Percentiles rank a stretch among this genome's conserved stretches.
Evolutionary conservation across 1,140 invertebrate species (phyloP).

Genomic region (Linepithema humile): DNA sequence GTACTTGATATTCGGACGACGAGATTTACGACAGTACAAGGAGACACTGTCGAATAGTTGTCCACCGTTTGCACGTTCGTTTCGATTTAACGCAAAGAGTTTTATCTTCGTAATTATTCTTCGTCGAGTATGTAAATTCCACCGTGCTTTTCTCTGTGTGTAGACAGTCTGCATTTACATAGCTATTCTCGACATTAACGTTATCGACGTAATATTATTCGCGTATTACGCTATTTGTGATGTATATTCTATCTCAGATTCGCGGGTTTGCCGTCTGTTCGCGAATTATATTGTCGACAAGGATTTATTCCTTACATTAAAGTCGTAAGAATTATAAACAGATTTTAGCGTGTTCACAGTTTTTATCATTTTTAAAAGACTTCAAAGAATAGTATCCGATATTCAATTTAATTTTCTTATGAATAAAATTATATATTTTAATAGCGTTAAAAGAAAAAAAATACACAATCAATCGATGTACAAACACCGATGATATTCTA

Average conservation of each 20-base stretch:
- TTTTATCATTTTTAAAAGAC: not conserved
- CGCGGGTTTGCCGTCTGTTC: not conserved
- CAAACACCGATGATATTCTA: not conserved
- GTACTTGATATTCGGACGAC: slow-evolving; percentile 68
- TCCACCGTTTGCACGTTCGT: slow-evolving; percentile 33
- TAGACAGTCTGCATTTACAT: not conserved
- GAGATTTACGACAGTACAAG: slow-evolving; percentile 68
- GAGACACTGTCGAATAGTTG: slow-evolving; percentile 53
- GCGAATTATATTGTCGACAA: not conserved
- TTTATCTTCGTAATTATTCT: slow-evolving; percentile 49
- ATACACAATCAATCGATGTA: too few species aligned
- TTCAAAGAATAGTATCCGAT: not conserved
- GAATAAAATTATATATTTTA: too few species aligned
- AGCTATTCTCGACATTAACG: not conserved
- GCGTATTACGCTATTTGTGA: not conserved
- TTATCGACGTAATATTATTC: not conserved
- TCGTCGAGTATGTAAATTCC: not conserved
- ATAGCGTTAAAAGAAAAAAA: too few species aligned
- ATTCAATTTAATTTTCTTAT: too few species aligned
- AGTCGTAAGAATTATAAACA: not conserved
- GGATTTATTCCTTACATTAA: slow-evolving; percentile 5
- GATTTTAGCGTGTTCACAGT: not conserved
- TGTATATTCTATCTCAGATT: not conserved
- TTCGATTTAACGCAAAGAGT: slow-evolving; percentile 51
- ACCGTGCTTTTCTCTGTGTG: too few species aligned